Conservation (phyloP, 2,113 vertebrate species). For the Grallaria varia region DNA sequence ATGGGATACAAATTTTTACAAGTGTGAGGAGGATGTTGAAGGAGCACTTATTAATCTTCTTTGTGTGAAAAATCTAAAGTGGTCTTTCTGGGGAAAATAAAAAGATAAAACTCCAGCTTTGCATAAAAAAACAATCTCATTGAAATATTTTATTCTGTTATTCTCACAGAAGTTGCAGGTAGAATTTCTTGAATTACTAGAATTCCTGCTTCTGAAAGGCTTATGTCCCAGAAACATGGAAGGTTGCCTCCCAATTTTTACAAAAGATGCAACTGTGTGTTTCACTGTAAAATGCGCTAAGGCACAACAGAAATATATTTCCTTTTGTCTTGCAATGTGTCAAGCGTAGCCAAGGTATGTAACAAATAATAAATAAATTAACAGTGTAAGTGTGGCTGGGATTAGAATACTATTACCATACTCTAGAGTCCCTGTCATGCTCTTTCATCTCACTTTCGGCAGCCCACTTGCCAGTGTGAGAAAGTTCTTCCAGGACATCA, state of each 20-base stretch:
- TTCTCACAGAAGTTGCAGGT: neutral
- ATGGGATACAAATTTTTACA: neutral
- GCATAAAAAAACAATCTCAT: neutral
- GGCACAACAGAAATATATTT: neutral
- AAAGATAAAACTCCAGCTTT: neutral
- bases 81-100: neutral
- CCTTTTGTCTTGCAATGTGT: neutral
- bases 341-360: neutral
- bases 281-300: neutral
- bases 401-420: neutral
- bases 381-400: neutral
- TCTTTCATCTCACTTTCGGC: conserved; percentile 19
- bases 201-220: neutral
- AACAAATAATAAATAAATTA: conserved; percentile 58
- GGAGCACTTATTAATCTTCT: neutral
- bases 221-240: neutral
- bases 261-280: neutral
- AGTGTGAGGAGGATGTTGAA: neutral
- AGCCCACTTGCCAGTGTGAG: neutral
- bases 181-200: neutral
- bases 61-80: neutral
- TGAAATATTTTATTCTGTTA: neutral
- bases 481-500: conserved; percentile 8
- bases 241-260: neutral
- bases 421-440: neutral